Percentiles rank a stretch among this genome's conserved stretches.
phyloP scores from a whole-genome alignment of 2,888 invertebrate species.

The Nebria brevicollis region DNA sequence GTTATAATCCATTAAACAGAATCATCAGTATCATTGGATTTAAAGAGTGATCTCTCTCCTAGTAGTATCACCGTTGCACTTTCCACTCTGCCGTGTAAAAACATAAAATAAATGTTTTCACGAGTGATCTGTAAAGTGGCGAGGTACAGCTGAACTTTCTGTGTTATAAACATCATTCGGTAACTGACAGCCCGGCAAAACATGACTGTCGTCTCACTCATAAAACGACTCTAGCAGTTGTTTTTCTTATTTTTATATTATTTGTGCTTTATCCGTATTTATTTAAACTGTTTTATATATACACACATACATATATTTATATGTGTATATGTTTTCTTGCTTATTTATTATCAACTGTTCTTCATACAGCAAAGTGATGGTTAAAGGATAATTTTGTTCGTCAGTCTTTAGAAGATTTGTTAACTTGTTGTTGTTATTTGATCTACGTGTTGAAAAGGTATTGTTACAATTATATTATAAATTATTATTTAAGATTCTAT shows the following conservation, averaged over 20 bases:
- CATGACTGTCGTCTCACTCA: not conserved
- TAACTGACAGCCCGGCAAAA: not conserved
- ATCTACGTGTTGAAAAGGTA: no score
- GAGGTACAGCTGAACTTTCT: not conserved
- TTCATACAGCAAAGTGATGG: no score
- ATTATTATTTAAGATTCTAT: no score
- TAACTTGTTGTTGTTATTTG: no score
- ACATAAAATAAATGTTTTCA: not conserved
- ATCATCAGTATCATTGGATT: not conserved
- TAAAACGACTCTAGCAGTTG: not conserved
- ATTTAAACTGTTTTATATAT: not conserved
- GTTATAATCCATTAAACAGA: no score
- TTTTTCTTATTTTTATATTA: not conserved
- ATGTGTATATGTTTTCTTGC: no score
- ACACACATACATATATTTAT: no score
- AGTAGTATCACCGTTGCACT: not conserved
- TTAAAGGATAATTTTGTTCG: no score
- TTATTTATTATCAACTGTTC: no score
- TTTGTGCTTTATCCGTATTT: not conserved
- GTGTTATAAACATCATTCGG: not conserved
- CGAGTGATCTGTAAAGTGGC: not conserved
- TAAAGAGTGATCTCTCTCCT: not conserved
- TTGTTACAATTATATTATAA: no score
- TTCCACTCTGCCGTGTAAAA: not conserved
- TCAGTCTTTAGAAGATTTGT: no score